Evolutionary conservation across 2,797 vertebrate species (phyloP).

Genomic region (Gobionotothen gibberifrons): DNA sequence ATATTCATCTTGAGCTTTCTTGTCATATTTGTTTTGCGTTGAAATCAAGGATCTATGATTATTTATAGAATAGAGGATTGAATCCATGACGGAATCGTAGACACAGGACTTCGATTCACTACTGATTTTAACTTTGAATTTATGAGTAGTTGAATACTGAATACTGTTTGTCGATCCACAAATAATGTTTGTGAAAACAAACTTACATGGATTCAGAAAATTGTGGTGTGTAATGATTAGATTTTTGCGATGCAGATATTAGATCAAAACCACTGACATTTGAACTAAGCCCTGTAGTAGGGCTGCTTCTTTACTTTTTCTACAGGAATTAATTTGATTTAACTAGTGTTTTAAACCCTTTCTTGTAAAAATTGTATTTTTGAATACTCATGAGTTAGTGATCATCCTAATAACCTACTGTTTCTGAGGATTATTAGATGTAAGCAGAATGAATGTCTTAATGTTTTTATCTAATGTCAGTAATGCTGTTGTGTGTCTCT

Average conservation of each 20-base stretch:
- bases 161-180: constrained; percentile 3
- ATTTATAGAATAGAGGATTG: constrained; percentile 22
- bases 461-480: neutral
- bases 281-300: neutral
- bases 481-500: neutral
- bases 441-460: neutral
- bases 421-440: neutral
- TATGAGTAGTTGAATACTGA: neutral
- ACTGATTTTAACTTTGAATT: constrained; percentile 8
- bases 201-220: neutral
- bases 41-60: neutral
- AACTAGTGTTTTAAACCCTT: neutral
- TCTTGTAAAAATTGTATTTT: neutral
- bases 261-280: neutral
- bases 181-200: constrained; percentile 1
- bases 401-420: neutral
- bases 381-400: neutral
- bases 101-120: neutral
- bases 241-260: constrained; percentile 2
- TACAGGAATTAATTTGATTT: neutral
- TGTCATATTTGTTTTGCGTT: neutral
- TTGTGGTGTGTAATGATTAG: neutral
- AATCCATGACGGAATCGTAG: neutral
- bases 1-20: neutral
- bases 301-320: neutral